Conservation (phyloP, 1,140 invertebrate species). For the Neotoxoptera formosana region DNA sequence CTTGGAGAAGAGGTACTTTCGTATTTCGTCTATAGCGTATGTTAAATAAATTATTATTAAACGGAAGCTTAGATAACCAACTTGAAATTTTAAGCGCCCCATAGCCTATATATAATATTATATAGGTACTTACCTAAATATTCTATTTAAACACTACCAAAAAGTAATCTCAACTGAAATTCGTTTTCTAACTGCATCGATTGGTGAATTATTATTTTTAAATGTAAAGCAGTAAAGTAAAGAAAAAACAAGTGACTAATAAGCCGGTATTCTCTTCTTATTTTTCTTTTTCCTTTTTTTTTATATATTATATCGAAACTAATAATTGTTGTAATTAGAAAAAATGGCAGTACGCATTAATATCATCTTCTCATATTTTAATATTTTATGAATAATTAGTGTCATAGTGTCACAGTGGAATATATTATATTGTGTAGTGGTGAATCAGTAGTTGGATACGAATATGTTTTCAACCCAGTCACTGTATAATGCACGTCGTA, state of each 20-base stretch:
- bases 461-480: neutral
- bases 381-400: neutral
- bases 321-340: neutral
- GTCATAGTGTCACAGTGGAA: neutral
- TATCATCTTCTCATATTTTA: neutral
- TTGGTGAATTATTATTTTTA: neutral
- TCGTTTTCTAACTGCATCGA: neutral
- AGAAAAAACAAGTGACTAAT: no score
- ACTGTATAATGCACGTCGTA: neutral
- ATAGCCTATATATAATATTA: neutral
- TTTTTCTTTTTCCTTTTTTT: neutral
- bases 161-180: neutral
- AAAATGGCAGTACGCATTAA: neutral
- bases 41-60: neutral
- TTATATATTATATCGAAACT: neutral
- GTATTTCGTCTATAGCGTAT: neutral
- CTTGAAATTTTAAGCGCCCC: neutral
- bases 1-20: neutral
- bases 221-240: neutral
- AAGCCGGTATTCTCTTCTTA: neutral
- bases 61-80: neutral
- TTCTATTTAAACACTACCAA: neutral
- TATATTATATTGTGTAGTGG: neutral
- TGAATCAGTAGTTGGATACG: no score
- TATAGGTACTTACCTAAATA: neutral